Evolutionary conservation across 2,797 vertebrate species (phyloP).

Genomic region (Sebastes oblongus): DNA sequence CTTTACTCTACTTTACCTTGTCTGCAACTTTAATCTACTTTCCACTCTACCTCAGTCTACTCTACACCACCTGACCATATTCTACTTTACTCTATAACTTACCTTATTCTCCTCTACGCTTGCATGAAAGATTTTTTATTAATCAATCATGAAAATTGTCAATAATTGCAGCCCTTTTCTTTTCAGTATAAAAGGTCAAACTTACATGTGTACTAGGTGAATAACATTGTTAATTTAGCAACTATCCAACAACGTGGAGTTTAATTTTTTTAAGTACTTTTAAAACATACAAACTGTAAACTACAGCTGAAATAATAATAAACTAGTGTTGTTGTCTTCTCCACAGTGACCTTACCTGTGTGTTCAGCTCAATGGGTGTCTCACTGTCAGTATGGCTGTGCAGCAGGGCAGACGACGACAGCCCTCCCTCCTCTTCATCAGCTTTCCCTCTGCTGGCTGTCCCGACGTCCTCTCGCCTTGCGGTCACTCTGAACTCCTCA

Average conservation of each 20-base stretch:
- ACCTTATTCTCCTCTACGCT: neutral
- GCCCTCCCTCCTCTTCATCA: slow-evolving; percentile 25
- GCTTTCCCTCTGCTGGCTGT: slow-evolving; percentile 56
- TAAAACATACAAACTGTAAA: neutral
- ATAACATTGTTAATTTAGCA: neutral
- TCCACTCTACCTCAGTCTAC: neutral
- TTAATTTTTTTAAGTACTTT: neutral
- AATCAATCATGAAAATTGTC: neutral
- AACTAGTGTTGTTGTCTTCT: slow-evolving; percentile 1
- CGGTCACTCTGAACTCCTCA: slow-evolving; percentile 61
- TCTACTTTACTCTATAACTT: neutral
- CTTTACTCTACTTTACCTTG: neutral
- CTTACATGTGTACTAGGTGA: neutral
- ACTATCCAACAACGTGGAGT: neutral
- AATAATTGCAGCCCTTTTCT: neutral
- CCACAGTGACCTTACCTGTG: slow-evolving; percentile 6
- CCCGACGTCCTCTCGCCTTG: slow-evolving; percentile 68
- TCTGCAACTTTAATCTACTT: neutral
- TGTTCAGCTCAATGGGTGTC: slow-evolving; percentile 72
- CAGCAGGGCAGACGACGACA: neutral
- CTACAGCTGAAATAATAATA: neutral
- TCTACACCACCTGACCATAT: neutral
- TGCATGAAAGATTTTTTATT: neutral
- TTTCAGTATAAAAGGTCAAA: neutral
- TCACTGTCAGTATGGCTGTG: slow-evolving; percentile 66